Percentiles rank a stretch among this genome's conserved stretches.
Conservation (phyloP, 1,140 invertebrate genomes). For the Yoshiicerus persimilis region DNA sequence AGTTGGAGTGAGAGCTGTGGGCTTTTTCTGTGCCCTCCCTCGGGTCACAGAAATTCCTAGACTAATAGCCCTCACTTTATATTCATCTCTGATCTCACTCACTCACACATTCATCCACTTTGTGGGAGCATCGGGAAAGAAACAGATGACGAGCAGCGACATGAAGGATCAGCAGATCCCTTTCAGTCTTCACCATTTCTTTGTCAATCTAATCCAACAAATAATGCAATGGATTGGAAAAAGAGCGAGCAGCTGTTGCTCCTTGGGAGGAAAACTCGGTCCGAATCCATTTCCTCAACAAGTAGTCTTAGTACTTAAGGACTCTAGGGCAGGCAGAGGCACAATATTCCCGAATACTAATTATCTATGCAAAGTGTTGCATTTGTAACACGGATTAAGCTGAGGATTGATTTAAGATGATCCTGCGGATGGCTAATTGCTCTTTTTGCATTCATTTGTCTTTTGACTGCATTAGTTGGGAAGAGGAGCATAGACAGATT, state of each 20-base stretch:
- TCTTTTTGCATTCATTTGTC: neutral
- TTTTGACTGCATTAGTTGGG: neutral
- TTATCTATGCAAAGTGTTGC: neutral
- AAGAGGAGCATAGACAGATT: neutral
- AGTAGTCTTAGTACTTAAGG: neutral
- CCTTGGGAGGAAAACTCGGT: neutral
- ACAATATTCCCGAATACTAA: no score
- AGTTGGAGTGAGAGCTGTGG: neutral
- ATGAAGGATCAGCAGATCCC: neutral
- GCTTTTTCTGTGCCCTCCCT: neutral
- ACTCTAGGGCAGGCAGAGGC: no score
- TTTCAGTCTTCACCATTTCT: neutral
- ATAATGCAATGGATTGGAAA: neutral
- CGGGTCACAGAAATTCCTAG: neutral
- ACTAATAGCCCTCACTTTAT: conserved; percentile 5
- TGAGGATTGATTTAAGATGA: neutral
- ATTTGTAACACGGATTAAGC: neutral
- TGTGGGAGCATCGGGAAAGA: neutral
- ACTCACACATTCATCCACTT: neutral
- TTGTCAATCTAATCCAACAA: neutral
- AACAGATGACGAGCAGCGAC: neutral
- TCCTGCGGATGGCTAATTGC: neutral
- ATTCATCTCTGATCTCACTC: neutral
- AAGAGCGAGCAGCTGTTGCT: neutral
- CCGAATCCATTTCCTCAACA: neutral